phyloP scores from a whole-genome alignment of 2,888 invertebrate genomes.

The Drosophila gaucha region DNA sequence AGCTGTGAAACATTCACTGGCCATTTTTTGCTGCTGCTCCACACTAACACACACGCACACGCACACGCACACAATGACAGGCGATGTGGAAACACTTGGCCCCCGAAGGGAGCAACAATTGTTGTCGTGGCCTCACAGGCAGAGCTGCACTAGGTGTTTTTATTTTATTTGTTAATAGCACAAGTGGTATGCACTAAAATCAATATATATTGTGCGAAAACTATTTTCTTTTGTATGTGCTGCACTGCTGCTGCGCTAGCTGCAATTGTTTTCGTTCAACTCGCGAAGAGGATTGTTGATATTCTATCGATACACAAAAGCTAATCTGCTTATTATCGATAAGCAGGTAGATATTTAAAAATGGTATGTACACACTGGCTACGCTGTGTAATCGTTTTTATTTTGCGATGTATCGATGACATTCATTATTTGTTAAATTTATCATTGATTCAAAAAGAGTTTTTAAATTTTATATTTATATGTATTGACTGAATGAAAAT shows the following conservation, averaged over 20 bases:
- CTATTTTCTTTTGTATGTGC: slow-evolving; percentile 23
- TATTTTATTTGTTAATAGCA: slow-evolving; percentile 23
- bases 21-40: slow-evolving; percentile 55
- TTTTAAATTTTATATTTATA: not conserved
- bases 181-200: slow-evolving; percentile 45
- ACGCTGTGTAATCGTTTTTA: not conserved
- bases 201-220: slow-evolving; percentile 41
- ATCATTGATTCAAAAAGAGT: not conserved
- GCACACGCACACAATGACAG: slow-evolving; percentile 14
- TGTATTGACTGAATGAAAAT: no score
- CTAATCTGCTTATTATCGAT: slow-evolving; percentile 16
- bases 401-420: not conserved
- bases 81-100: slow-evolving; percentile 47
- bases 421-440: not conserved
- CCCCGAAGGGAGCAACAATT: slow-evolving; percentile 48
- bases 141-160: slow-evolving; percentile 6
- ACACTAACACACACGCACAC: slow-evolving; percentile 26
- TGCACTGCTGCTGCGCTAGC: slow-evolving; percentile 46
- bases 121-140: slow-evolving; percentile 18
- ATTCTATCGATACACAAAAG: slow-evolving; percentile 36
- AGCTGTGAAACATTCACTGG: slow-evolving; percentile 51
- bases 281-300: slow-evolving; percentile 52
- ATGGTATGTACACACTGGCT: slow-evolving; percentile 25
- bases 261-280: slow-evolving; percentile 56
- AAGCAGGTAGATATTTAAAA: not conserved